Conservation (phyloP, 2,888 invertebrate species). For the Tholera decimalis region DNA sequence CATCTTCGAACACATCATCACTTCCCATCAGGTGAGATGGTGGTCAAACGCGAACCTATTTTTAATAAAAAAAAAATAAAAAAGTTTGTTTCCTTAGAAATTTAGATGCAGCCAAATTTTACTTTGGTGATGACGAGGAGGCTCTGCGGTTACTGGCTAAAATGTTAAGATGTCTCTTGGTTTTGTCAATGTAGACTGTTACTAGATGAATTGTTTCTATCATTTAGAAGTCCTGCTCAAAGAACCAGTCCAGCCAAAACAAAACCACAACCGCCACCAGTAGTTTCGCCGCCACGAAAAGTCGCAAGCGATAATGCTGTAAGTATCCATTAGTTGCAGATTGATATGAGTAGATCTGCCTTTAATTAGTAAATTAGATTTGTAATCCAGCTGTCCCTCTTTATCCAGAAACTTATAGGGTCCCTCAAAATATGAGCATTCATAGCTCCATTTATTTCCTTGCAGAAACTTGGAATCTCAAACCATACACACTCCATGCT, state of each 20-base stretch:
- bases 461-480: conserved; percentile 35
- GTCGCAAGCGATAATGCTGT: conserved; percentile 80
- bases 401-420: no score
- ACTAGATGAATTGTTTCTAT: neutral
- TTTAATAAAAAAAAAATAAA: no score
- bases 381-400: no score
- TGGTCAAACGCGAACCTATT: no score
- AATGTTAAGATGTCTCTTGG: no score
- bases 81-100: neutral
- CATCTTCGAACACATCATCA: no score
- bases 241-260: conserved; percentile 69
- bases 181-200: neutral
- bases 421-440: neutral
- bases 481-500: conserved; percentile 17
- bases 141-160: neutral
- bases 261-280: conserved; percentile 63
- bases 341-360: neutral
- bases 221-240: conserved; percentile 67
- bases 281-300: conserved; percentile 67
- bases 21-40: no score
- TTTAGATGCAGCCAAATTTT: neutral
- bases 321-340: conserved; percentile 47
- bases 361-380: neutral
- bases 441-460: conserved; percentile 37
- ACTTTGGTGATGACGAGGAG: no score